A percentile compares a stretch with the other conserved stretches of the same genome.
phyloP scores from a whole-genome alignment of 2,888 invertebrate species.

The Drosophila melanosoma region DNA sequence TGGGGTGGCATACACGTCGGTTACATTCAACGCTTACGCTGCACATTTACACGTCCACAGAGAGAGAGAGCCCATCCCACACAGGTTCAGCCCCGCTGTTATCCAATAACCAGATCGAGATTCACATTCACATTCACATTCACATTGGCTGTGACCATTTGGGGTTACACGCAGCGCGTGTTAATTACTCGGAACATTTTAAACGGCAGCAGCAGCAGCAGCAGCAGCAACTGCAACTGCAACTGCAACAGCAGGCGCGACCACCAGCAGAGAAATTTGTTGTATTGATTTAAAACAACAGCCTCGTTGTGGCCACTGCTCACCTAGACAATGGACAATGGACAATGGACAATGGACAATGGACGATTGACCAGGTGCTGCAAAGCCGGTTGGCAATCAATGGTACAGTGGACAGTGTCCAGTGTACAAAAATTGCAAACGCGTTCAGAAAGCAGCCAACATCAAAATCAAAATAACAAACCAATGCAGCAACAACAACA shows the following conservation, averaged over 20 bases:
- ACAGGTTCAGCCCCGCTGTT: too few species aligned
- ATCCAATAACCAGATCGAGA: not conserved
- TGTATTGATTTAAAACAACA: constrained; percentile 72
- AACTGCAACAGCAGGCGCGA: constrained; percentile 22
- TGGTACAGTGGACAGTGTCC: constrained; percentile 22
- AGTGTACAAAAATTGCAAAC: constrained; percentile 44
- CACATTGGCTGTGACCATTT: constrained; percentile 51
- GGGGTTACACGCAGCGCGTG: constrained; percentile 78
- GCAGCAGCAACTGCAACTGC: constrained; percentile 10
- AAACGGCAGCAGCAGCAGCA: constrained; percentile 56
- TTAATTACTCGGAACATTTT: constrained; percentile 79
- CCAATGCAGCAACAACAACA: constrained; percentile 27
- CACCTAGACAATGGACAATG: not conserved
- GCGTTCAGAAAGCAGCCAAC: constrained; percentile 48
- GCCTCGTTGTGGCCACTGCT: constrained; percentile 13
- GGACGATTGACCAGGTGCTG: constrained; percentile 41
- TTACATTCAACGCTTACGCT: constrained; percentile 62
- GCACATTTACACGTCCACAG: constrained; percentile 61
- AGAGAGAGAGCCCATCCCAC: not conserved
- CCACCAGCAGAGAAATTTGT: constrained; percentile 71
- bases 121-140: constrained; percentile 9
- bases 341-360: constrained; percentile 13
- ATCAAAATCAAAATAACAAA: constrained; percentile 59
- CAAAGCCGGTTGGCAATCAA: constrained; percentile 65
- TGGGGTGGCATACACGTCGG: constrained; percentile 7